A percentile compares a stretch with the other conserved stretches of the same genome.
These are phyloP conservation scores for Peribatodes rhomboidaria DNA, from an alignment of 2,888 invertebrate genomes.

Conservation along the genomic window DNA sequence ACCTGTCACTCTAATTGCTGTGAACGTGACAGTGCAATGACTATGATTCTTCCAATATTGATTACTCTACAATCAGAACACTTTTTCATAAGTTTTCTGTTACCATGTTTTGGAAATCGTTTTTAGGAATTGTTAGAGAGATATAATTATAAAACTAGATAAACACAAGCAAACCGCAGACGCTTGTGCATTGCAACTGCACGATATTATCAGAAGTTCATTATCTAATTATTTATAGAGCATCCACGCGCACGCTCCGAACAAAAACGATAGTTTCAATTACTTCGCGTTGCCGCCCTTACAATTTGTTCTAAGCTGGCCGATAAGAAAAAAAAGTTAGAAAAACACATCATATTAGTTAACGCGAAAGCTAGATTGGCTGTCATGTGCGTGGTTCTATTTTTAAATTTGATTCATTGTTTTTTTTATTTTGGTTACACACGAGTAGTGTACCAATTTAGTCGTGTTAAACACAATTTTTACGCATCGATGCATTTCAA, in stretches of 20 bases:
- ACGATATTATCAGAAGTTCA: constrained; percentile 42
- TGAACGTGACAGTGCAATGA: too few species aligned
- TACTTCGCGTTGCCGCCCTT: constrained; percentile 47
- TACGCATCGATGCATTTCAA: constrained; percentile 36
- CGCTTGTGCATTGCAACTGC: neutral
- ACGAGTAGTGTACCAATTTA: neutral
- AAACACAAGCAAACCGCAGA: neutral
- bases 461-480: constrained; percentile 19
- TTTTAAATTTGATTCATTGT: constrained; percentile 27
- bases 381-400: constrained; percentile 41
- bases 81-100: too few species aligned
- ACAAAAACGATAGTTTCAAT: constrained; percentile 50
- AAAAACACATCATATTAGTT: constrained; percentile 40
- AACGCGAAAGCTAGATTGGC: constrained; percentile 39
- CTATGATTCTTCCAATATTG: too few species aligned
- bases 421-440: neutral
- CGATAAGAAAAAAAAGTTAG: constrained; percentile 39
- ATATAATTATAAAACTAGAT: too few species aligned
- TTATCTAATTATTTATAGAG: constrained; percentile 48
- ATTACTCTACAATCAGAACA: too few species aligned
- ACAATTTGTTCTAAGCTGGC: constrained; percentile 46
- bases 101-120: too few species aligned
- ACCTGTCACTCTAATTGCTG: too few species aligned
- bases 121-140: too few species aligned
- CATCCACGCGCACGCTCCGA: constrained; percentile 40